Conservation (phyloP, 2,888 invertebrate species). For the Heliconius charithonia region DNA sequence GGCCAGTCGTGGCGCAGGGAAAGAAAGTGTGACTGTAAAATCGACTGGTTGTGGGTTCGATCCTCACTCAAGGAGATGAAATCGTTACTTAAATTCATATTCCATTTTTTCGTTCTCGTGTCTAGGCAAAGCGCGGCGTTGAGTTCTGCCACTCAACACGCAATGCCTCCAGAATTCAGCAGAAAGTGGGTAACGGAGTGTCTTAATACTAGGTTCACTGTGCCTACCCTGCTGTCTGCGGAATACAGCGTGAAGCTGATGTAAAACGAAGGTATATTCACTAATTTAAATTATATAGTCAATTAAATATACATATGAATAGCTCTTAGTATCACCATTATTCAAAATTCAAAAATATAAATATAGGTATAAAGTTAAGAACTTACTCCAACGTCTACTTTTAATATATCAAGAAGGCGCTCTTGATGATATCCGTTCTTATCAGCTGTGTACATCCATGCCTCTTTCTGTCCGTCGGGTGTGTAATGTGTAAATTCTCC, state of each 20-base stretch:
- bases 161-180: too few relatives aligned
- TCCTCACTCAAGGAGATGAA: too few relatives aligned
- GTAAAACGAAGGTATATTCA: background rate
- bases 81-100: too few relatives aligned
- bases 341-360: background rate
- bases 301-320: background rate
- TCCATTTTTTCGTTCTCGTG: too few relatives aligned
- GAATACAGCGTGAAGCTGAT: background rate
- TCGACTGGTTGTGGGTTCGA: too few relatives aligned
- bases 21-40: too few relatives aligned
- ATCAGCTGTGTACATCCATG: slow-evolving; percentile 79
- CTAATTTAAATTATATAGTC: background rate
- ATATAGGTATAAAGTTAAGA: background rate
- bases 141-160: too few relatives aligned
- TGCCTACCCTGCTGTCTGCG: too few relatives aligned
- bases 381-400: background rate
- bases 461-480: slow-evolving; percentile 78
- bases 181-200: too few relatives aligned
- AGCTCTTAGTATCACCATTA: background rate
- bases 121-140: too few relatives aligned
- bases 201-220: too few relatives aligned
- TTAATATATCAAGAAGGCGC: background rate
- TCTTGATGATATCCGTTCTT: slow-evolving; percentile 68
- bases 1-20: too few relatives aligned
- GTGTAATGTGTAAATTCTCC: slow-evolving; percentile 80